Evolutionary conservation across 2,113 vertebrate species (phyloP).

Genomic region (Chamaea fasciata): DNA sequence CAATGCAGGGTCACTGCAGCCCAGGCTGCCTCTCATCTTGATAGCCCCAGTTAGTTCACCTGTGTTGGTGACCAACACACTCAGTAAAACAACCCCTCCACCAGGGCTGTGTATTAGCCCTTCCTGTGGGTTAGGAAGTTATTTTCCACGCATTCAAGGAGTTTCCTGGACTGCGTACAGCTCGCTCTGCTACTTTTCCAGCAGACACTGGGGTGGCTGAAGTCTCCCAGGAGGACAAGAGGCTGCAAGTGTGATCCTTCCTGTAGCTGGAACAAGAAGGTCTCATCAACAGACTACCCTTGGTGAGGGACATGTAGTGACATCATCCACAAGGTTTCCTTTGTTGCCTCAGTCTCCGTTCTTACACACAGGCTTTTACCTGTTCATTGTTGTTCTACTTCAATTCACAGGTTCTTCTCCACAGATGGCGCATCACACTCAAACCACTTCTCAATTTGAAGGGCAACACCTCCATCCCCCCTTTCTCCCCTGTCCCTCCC

Average conservation of each 20-base stretch:
- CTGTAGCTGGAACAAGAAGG: not conserved
- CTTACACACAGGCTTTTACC: not conserved
- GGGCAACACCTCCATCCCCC: not conserved
- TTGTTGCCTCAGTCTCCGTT: not conserved
- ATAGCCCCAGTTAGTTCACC: not conserved
- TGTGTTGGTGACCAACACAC: not conserved
- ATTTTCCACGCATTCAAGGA: not conserved
- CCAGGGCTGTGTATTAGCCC: not conserved
- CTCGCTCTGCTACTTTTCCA: not conserved
- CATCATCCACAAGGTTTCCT: not conserved
- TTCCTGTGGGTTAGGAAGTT: not conserved
- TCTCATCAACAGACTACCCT: not conserved
- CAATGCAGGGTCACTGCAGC: not conserved
- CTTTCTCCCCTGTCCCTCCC: not conserved
- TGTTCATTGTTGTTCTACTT: not conserved
- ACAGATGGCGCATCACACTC: not conserved
- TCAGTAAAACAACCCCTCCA: not conserved
- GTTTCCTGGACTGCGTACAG: not conserved
- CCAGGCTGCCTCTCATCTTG: not conserved
- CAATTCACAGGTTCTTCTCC: not conserved
- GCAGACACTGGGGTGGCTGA: not conserved
- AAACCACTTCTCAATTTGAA: not conserved
- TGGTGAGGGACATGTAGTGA: not conserved
- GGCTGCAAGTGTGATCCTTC: rapidly evolving
- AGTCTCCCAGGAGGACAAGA: too few relatives aligned